Conservation (phyloP, 2,888 invertebrate species). For the Chirona hameri region DNA sequence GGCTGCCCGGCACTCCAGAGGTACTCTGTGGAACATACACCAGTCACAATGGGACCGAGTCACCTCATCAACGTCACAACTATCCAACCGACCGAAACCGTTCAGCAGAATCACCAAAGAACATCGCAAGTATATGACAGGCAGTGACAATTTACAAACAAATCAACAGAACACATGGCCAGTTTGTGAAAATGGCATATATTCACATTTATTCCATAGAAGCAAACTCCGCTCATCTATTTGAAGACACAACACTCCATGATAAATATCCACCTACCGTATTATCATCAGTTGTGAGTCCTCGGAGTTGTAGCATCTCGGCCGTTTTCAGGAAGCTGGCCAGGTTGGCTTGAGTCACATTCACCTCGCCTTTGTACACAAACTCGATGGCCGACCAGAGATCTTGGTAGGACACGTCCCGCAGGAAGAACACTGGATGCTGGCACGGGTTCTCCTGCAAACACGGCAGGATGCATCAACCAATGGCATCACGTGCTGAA, state of each 20-base stretch:
- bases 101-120: too few relatives aligned
- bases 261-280: background rate
- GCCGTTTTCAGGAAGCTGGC: conserved; percentile 63
- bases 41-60: background rate
- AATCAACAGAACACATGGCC: too few relatives aligned
- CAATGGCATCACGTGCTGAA: background rate
- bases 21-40: background rate
- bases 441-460: conserved; percentile 66
- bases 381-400: conserved; percentile 61
- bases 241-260: too few relatives aligned
- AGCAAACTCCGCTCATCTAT: too few relatives aligned
- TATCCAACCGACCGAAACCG: too few relatives aligned
- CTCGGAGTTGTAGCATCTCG: conserved; percentile 62
- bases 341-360: conserved; percentile 62
- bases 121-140: too few relatives aligned
- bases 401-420: conserved; percentile 63
- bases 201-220: too few relatives aligned
- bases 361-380: conserved; percentile 68
- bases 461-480: background rate
- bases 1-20: too few relatives aligned
- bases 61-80: too few relatives aligned
- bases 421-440: conserved; percentile 67
- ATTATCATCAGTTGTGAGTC: conserved; percentile 51
- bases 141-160: too few relatives aligned
- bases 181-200: too few relatives aligned